A percentile compares a stretch with the other conserved stretches of the same genome.
These are phyloP conservation scores for Neomorphus geoffroyi DNA, from an alignment of 2,797 vertebrate species.

Conservation along the genomic window DNA sequence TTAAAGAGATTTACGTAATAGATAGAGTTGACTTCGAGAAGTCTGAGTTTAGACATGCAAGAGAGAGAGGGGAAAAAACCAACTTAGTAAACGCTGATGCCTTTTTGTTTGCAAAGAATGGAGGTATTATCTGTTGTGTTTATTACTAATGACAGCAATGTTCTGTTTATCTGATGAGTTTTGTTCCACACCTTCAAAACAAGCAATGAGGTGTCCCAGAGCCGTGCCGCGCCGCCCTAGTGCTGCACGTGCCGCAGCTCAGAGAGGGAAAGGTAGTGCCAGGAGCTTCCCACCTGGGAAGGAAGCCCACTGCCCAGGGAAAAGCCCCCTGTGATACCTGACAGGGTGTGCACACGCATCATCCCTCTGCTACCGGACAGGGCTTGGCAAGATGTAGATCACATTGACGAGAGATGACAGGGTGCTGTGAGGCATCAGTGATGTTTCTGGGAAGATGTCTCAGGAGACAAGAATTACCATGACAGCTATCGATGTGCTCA, in stretches of 20 bases:
- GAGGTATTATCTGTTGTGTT: neutral
- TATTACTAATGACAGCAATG: neutral
- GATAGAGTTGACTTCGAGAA: neutral
- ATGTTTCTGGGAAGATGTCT: neutral
- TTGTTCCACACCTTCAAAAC: neutral
- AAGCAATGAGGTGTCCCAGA: neutral
- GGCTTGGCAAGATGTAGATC: neutral
- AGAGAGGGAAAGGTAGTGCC: neutral
- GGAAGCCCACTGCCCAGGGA: neutral
- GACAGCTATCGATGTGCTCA: neutral
- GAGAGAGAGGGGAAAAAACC: neutral
- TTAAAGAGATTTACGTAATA: neutral
- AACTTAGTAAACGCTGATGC: neutral
- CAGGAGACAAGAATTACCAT: neutral
- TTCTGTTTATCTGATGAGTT: neutral
- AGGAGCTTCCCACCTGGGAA: neutral
- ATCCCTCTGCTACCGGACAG: neutral
- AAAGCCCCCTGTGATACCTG: neutral
- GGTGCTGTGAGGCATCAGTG: neutral
- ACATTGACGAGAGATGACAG: neutral
- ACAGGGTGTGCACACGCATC: neutral
- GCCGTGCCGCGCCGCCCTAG: fast-evolving
- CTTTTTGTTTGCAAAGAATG: neutral
- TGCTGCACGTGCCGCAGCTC: neutral
- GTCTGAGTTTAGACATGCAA: neutral